phyloP scores from a whole-genome alignment of 2,113 vertebrate species.

The Thunnus thynnus region DNA sequence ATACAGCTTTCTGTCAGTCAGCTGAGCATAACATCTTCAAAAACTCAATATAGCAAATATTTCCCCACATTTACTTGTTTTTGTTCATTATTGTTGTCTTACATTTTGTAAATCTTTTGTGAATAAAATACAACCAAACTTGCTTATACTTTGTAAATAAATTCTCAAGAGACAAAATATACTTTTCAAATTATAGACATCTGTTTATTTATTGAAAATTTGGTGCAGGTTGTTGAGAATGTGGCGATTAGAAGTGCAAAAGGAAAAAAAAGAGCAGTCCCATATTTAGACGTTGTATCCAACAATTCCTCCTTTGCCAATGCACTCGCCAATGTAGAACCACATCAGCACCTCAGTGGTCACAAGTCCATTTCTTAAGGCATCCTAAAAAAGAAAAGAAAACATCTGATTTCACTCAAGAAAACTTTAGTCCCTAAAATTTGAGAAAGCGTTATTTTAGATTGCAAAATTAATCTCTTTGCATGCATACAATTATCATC shows the following conservation, averaged over 20 bases:
- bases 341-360: constrained; percentile 61
- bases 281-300: constrained; percentile 55
- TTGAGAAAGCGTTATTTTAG: neutral
- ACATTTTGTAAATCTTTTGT: neutral
- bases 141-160: neutral
- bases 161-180: constrained; percentile 9
- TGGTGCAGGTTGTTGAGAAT: constrained; percentile 41
- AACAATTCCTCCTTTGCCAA: constrained; percentile 53
- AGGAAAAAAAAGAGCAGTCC: neutral
- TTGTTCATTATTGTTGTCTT: neutral
- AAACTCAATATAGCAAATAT: neutral
- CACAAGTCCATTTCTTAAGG: constrained; percentile 53
- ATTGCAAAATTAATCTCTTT: neutral
- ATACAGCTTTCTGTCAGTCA: constrained; percentile 4
- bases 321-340: constrained; percentile 64
- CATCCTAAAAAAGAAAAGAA: constrained; percentile 44
- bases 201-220: constrained; percentile 40
- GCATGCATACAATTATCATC: neutral
- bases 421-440: neutral
- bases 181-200: constrained; percentile 13
- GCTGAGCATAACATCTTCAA: neutral
- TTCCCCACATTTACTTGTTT: neutral
- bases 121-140: constrained; percentile 30
- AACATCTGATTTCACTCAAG: neutral
- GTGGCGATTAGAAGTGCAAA: constrained; percentile 20